Percentiles rank a stretch among this genome's conserved stretches.
phyloP scores from a whole-genome alignment of 2,888 invertebrate genomes.

The Drepanosiphum platanoidis region DNA sequence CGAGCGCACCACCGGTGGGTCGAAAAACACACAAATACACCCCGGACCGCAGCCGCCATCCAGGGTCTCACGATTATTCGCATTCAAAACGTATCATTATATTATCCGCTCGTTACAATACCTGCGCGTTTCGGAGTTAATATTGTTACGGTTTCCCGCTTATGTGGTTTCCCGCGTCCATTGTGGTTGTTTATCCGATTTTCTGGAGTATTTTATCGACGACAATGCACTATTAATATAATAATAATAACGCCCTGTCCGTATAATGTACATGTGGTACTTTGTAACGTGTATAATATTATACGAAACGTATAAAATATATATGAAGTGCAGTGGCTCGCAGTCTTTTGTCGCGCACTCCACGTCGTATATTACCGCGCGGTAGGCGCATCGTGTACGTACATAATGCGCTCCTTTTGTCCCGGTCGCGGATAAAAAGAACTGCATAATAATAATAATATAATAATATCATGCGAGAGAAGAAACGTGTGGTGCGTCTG shows the following conservation, averaged over 20 bases:
- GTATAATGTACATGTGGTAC: too few relatives aligned
- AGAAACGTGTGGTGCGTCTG: too few relatives aligned
- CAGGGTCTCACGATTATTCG: background rate
- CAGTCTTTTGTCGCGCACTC: background rate
- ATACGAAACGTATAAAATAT: background rate
- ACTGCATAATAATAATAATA: too few relatives aligned
- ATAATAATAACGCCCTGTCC: background rate
- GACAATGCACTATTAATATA: background rate
- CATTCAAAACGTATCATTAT: background rate
- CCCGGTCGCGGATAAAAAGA: background rate
- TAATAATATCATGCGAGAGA: too few relatives aligned
- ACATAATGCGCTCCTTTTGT: slow-evolving; percentile 21
- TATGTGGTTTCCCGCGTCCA: slow-evolving; percentile 40
- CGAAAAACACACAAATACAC: slow-evolving; percentile 17
- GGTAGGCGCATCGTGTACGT: background rate
- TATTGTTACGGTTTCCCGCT: slow-evolving; percentile 51
- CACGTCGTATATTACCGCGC: slow-evolving; percentile 7
- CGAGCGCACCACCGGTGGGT: slow-evolving; percentile 1
- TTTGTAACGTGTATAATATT: background rate
- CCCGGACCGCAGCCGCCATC: background rate
- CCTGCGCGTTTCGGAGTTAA: slow-evolving; percentile 26
- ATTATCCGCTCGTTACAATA: too few relatives aligned
- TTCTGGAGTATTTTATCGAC: slow-evolving; percentile 47
- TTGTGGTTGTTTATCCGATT: slow-evolving; percentile 48
- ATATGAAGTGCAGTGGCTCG: slow-evolving; percentile 12